Base-by-base conservation (phyloP, 92 coral and sea anemone species). In the Chrysogorgia sp. region DNA sequence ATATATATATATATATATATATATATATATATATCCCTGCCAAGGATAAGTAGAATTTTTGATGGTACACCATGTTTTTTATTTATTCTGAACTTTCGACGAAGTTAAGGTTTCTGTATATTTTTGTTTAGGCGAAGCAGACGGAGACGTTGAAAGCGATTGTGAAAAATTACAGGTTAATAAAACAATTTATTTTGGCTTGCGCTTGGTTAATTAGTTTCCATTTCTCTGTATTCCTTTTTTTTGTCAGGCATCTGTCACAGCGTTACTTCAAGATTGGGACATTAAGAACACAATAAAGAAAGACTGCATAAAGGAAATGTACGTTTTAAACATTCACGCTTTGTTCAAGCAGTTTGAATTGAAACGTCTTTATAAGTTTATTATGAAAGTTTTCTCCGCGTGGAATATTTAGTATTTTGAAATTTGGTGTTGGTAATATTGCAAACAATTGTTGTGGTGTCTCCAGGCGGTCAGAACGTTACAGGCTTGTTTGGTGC, bases 81-180 rank as follows among this genome's bases (percentile, higher is more conserved):
- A n/a, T n/a, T n/a, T n/a, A n/a, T n/a, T n/a, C n/a, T n/a, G n/a
- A 33, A 63, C 32, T 63, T 12, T 32, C 5, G 43, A 4, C 43
- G 12, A 12, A 37, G 6, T 37, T 37, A 12, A 4, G 12, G 12
- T 37, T 12, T 4, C 12, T 4, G 5, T 5, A 24, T 63, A 10
- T 10, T 22, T 35, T 35, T 35, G 10, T 37, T 25, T 86, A 94
- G 98, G 98, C 24, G 86, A 94, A 59, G 88, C 88, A 57, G 96
- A 91, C 71, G 98, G 89, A 41, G 97, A 94, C 49, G 96, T 94
- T 8, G 98, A 94, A 66, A 91, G 92, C 13, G 98, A 94, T 82
- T 91, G 88, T 65, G 94, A 91, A 29, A 94, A 91, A 55, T 87
- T 94, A 66, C 92, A 92, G 92, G 98, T 94, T 64, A 12, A 88